Evolutionary conservation across 2,888 invertebrate genomes (phyloP).

Genomic region (Tenthredo scrophulariae): DNA sequence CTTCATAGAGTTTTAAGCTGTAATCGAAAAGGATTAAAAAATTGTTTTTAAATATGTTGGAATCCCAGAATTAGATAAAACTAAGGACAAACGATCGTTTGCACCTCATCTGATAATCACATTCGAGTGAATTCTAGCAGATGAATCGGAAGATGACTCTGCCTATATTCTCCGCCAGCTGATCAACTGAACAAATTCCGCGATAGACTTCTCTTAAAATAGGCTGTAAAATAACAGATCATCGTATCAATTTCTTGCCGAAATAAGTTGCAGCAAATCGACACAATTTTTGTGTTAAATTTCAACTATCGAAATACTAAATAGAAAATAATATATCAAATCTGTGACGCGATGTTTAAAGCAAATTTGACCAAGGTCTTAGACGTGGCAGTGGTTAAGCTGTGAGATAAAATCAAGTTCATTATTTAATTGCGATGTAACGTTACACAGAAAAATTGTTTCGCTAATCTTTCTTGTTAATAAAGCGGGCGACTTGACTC

Average conservation of each 20-base stretch:
- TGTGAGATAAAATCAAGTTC: neutral
- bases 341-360: neutral
- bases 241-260: neutral
- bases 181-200: neutral
- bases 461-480: neutral
- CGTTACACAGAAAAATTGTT: neutral
- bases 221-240: slow-evolving; percentile 24
- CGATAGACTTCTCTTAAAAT: neutral
- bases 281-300: neutral
- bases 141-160: neutral
- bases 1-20: neutral
- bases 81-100: neutral
- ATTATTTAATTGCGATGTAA: neutral
- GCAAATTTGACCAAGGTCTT: too few relatives aligned
- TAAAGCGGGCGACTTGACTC: neutral
- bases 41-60: neutral
- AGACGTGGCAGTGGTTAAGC: neutral
- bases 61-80: neutral
- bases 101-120: slow-evolving; percentile 9
- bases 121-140: neutral
- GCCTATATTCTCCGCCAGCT: neutral
- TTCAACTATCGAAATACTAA: neutral
- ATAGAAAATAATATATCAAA: neutral
- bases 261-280: neutral
- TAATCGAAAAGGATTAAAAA: neutral